Conservation (phyloP, 2,888 invertebrate species). For the Argyresthia goedartella region DNA sequence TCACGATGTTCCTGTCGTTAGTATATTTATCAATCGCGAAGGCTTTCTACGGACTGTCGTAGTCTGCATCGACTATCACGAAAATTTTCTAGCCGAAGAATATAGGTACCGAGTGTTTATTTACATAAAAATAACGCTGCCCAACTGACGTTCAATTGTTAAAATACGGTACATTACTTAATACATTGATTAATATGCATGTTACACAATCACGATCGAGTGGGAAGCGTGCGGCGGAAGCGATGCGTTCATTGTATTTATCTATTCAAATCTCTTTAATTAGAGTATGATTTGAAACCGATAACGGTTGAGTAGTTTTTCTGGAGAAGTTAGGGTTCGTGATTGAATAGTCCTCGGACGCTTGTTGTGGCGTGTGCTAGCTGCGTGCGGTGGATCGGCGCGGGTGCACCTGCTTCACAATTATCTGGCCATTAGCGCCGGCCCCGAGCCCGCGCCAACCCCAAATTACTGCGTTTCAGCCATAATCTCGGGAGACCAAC, state of each 20-base stretch:
- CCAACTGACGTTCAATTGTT: no score
- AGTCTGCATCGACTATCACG: no score
- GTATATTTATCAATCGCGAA: no score
- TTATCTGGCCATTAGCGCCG: slow-evolving; percentile 50
- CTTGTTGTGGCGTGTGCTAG: slow-evolving; percentile 43
- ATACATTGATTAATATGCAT: no score
- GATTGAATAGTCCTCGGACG: no score
- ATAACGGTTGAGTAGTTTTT: slow-evolving; percentile 3
- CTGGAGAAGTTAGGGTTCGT: no score
- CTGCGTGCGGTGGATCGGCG: slow-evolving; percentile 38
- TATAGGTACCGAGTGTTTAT: no score
- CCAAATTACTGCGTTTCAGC: slow-evolving; percentile 30
- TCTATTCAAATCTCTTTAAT: slow-evolving; percentile 24
- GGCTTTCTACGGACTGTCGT: no score
- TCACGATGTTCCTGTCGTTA: no score
- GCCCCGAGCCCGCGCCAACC: slow-evolving; percentile 34
- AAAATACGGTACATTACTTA: no score
- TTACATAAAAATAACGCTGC: no score
- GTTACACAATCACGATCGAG: slow-evolving; percentile 1
- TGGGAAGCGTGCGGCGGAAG: slow-evolving; percentile 20
- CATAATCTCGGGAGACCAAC: slow-evolving; percentile 19
- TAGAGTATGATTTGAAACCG: slow-evolving; percentile 16
- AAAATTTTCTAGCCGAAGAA: no score
- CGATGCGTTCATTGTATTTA: slow-evolving; percentile 14
- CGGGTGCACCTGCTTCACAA: slow-evolving; percentile 42